phyloP scores from a whole-genome alignment of 2,113 vertebrate species.

The Oophaga pumilio region DNA sequence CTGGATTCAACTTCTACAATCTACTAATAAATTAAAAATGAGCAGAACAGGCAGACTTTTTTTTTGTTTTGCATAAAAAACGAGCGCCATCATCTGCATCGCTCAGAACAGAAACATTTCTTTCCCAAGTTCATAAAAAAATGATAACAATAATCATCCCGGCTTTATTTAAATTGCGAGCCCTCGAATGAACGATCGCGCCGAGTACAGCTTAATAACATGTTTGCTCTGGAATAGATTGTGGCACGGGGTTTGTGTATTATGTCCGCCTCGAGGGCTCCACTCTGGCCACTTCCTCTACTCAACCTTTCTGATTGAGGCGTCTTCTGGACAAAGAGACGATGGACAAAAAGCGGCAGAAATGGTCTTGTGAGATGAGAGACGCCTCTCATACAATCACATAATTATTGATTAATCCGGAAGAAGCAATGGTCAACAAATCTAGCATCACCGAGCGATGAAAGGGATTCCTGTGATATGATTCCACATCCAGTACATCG shows the following conservation, averaged over 20 bases:
- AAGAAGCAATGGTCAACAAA: slow-evolving; percentile 11
- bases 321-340: not conserved
- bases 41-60: not conserved
- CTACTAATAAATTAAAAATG: slow-evolving; percentile 30
- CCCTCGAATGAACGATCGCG: not conserved
- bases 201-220: slow-evolving; percentile 14
- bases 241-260: not conserved
- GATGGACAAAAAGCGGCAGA: slow-evolving; percentile 1
- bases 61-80: not conserved
- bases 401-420: slow-evolving; percentile 8
- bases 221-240: slow-evolving; percentile 6
- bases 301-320: slow-evolving; percentile 6
- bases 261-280: not conserved
- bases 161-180: slow-evolving; percentile 24
- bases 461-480: not conserved
- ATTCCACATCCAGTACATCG: not conserved
- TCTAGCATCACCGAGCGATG: not conserved
- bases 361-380: not conserved
- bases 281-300: not conserved
- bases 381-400: not conserved
- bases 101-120: slow-evolving; percentile 5
- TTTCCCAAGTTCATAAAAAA: slow-evolving; percentile 30
- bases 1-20: not conserved
- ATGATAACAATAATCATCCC: slow-evolving; percentile 21
- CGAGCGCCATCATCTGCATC: not conserved